These are phyloP conservation scores for Chrysaora quinquecirrha DNA, from an alignment of 30 jellyfish, hydroid and myxozoan species.

Conservation along the genomic window DNA sequence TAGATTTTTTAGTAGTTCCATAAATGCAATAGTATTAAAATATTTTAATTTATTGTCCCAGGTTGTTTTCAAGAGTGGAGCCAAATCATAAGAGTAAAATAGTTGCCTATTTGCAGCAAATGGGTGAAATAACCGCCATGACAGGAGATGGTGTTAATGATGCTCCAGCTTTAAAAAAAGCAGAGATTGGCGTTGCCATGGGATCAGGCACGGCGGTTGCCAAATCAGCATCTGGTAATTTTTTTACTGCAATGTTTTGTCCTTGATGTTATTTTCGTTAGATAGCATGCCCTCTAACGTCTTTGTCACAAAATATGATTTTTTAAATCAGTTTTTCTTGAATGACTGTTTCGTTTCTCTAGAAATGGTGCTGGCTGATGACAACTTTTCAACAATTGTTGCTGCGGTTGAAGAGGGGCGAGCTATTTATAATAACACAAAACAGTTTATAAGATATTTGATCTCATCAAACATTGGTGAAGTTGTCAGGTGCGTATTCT, in stretches of 20 bases:
- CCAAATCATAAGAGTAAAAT: slow-evolving; percentile 95
- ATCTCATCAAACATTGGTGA: slow-evolving; percentile 99
- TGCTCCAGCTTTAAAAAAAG: slow-evolving; percentile 99
- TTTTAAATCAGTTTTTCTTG: too few relatives aligned
- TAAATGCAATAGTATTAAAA: too few relatives aligned
- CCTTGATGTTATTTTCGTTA: too few relatives aligned
- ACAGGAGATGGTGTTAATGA: slow-evolving; percentile 99
- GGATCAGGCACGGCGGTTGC: slow-evolving; percentile 99
- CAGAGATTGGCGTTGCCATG: slow-evolving; percentile 99
- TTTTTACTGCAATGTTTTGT: too few relatives aligned
- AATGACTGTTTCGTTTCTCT: too few relatives aligned
- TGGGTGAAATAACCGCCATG: slow-evolving; percentile 99
- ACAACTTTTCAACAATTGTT: slow-evolving; percentile 93
- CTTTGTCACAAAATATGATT: too few relatives aligned
- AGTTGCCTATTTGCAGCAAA: slow-evolving; percentile 84
- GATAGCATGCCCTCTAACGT: too few relatives aligned
- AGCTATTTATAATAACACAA: slow-evolving; percentile 97
- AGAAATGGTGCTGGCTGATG: slow-evolving; percentile 98
- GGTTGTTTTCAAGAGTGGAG: slow-evolving; percentile 97
- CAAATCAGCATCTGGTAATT: slow-evolving; percentile 96
- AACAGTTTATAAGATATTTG: slow-evolving; percentile 92
- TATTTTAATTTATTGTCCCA: slow-evolving; percentile 4
- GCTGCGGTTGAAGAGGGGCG: slow-evolving; percentile 99
- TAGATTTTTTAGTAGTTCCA: too few relatives aligned
- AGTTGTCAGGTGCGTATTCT: slow-evolving; percentile 98